A percentile compares a stretch with the other conserved stretches of the same genome.
Evolutionary conservation across 2,797 vertebrate species (phyloP).

Genomic region (Pampus argenteus): DNA sequence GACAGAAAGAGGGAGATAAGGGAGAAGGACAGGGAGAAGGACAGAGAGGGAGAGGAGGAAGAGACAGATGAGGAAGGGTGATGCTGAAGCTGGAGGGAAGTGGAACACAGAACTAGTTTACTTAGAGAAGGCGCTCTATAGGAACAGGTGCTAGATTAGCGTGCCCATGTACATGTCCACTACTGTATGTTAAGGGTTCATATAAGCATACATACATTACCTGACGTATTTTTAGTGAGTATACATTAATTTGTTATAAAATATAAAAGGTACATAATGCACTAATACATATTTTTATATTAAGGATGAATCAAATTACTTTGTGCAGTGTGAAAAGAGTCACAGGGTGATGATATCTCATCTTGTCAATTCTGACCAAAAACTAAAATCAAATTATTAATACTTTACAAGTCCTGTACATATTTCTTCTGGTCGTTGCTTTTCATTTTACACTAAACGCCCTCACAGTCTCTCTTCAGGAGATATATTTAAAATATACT

Average conservation of each 20-base stretch:
- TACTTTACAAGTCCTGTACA: background rate
- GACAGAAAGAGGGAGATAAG: constrained; percentile 50
- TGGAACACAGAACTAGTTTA: constrained; percentile 33
- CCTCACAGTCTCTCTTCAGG: background rate
- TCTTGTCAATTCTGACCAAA: background rate
- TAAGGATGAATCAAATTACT: constrained; percentile 2
- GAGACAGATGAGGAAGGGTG: constrained; percentile 14
- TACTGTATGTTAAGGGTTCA: background rate
- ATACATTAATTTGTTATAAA: no score
- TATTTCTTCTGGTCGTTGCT: background rate
- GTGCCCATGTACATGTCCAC: background rate
- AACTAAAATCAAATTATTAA: background rate
- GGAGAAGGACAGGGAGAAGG: constrained; percentile 24
- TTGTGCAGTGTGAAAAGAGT: constrained; percentile 10
- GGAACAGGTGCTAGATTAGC: constrained; percentile 15
- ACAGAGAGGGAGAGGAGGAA: background rate
- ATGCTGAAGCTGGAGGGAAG: constrained; percentile 16
- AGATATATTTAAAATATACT: no score
- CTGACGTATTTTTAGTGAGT: background rate
- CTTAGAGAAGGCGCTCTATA: background rate
- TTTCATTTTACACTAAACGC: background rate
- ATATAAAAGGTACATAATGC: background rate
- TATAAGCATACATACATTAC: background rate
- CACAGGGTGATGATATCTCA: background rate
- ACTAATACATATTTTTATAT: background rate